Base-by-base conservation (phyloP, 2,888 invertebrate genomes). In the Steinernema carpocapsae region DNA sequence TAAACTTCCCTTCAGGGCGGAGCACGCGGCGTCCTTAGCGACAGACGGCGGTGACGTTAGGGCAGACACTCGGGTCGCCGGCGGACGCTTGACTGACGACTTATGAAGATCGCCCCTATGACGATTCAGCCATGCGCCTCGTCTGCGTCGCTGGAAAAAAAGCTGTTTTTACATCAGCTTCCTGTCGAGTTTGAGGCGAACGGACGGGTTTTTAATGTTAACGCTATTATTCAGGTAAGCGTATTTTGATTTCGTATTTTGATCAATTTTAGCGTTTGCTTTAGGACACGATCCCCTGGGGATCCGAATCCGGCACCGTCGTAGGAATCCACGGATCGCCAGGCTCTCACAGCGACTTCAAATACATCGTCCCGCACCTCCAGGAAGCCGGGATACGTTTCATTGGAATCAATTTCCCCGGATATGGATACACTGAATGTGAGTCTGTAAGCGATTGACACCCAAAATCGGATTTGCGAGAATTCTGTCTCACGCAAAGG, bases 281-380 rank as follows among this genome's bases (percentile, higher is more conserved):
- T 56, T 56, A 56, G 56, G 56, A 56, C 22, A 56, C 56, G 26
- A 56, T 56, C 2, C 56, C 56, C 12, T 56, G 56, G 56, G 56
- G 56, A 6, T 26, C 56, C 56, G 56, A 56, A 12, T 22, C 17
- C 4, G 56, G 56, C 22, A 56, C 56, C 22, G 56, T 56, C 12
- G 56, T 56, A 3, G 56, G 56, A 22, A 17, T 56, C 26, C 56
- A 56, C 17, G 56, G 56, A 26, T 56, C 56, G 19, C 56, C 56
- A 3, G 56, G 56, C 56, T 56, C 56, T 17, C 56, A 56, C 56
- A 56, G 26, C 56, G 56, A 56, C 17, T 56, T 56, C 26, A 56
- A 56, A 17, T 56, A 56, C 56, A 56, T 56, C 26, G 56, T 56
- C 26, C 56, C 56, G 6, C 26, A 19, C 26, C 26, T 56, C 6